Base-by-base conservation (phyloP, 2,888 invertebrate genomes). In the Saturnia japonica region DNA sequence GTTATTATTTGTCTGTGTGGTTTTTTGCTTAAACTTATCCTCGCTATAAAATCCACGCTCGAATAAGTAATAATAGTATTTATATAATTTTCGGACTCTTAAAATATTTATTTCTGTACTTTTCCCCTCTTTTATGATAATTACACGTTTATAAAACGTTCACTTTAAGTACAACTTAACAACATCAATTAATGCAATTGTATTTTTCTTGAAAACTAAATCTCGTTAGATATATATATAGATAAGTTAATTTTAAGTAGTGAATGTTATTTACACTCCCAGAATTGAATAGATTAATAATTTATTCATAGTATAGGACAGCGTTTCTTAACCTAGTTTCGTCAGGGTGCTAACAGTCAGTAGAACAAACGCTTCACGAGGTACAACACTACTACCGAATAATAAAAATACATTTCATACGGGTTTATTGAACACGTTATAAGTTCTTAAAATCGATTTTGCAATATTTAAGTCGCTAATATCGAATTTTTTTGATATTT, bases 151-250 rank as follows among this genome's bases (percentile, higher is more conserved):
- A 68, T 51, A 69, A 72, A 72, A 75, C 73, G 73, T 88, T 90
- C 86, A 88, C 67, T 66, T 74, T 76, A 90, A 90, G 90, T 90
- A 90, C 90, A 90, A 89, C 85, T 75, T 80, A 62, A 76, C 75
- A 71, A 76, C 77, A 75, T 80, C 75, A 78, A 78, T 81, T 79
- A 88, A 91, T 90, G 90, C 91, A 91, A 91, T 87, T 85, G 79
- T 83, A 80, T 79, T 78, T 79, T 78, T 73, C 72, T 76, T 79
- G 82, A 79, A 82, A 64, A 78, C 85, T 87, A 83, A 90, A 91
- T 91, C 91, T 92, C 91, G 84, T 87, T 90, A 89, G 87, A 76
- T 82, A 82, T 82, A 80, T 78, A 80, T 78, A 74, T 78, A 76
- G 74, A 73, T 73, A 75, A 73, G 69, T 67, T 81, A 75, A 73